phyloP scores from a whole-genome alignment of 2,888 invertebrate species.

The Sylvicola cinctus region DNA sequence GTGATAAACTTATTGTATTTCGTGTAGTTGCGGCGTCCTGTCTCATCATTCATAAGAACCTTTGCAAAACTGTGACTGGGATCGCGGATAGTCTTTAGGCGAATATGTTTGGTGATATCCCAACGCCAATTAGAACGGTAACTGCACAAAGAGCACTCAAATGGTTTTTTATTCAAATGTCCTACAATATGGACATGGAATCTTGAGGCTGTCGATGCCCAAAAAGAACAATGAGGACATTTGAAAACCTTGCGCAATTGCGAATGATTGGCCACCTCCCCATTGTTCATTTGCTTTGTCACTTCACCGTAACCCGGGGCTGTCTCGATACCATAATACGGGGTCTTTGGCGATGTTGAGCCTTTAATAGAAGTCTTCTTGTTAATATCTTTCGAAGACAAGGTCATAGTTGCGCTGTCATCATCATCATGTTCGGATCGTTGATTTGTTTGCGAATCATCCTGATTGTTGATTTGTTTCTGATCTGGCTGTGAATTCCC shows the following conservation, averaged over 20 bases:
- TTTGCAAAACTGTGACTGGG: constrained; percentile 59
- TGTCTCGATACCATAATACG: constrained; percentile 28
- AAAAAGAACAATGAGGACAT: constrained; percentile 81
- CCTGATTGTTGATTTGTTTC: constrained; percentile 27
- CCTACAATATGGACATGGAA: constrained; percentile 89
- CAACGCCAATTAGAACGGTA: constrained; percentile 92
- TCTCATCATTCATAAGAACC: constrained; percentile 80
- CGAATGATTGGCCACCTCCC: constrained; percentile 39
- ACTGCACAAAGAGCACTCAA: constrained; percentile 84
- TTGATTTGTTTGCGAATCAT: constrained; percentile 21
- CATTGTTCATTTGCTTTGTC: constrained; percentile 35
- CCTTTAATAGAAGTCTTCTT: not conserved
- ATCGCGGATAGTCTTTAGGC: constrained; percentile 69
- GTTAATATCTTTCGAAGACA: not conserved
- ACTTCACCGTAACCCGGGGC: constrained; percentile 30
- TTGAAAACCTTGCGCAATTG: constrained; percentile 66
- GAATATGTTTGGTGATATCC: constrained; percentile 92
- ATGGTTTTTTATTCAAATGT: constrained; percentile 81
- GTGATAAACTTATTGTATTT: constrained; percentile 82
- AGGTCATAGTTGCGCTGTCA: not conserved
- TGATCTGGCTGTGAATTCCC: constrained; percentile 2
- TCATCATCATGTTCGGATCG: constrained; percentile 17
- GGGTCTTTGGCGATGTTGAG: constrained; percentile 6
- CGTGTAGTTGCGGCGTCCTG: constrained; percentile 74
- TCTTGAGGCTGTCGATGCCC: constrained; percentile 80